Evolutionary conservation across 2,113 vertebrate species (phyloP), one percentile per base, ranked within the genome.

Genomic region (Halichoeres trimaculatus): DNA sequence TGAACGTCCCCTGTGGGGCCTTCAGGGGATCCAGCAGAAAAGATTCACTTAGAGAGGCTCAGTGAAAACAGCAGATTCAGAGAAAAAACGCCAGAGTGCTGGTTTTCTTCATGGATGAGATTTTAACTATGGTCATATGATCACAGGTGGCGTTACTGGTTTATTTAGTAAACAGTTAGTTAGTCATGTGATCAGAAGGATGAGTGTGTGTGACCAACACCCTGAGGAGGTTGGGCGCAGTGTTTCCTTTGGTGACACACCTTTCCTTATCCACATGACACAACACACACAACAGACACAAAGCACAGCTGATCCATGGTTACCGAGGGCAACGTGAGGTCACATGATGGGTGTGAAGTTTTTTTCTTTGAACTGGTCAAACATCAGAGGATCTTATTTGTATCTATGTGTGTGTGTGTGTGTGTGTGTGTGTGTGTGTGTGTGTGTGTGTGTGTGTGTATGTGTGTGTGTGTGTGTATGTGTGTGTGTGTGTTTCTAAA

Each of bases 161-260:
- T n/a, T n/a, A n/a, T 30, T 30, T 30, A 30, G 30, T 30, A 4
- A 7, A 23, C n/a, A 10, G 26, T 16, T 43, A 2, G 13, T 45
- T 2, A 23, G 23, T 5, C 47, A 48, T 22, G 7, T 2, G 36
- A 22, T 64, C 24, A 13, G 55, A 36, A 41, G 48, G 67, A 45
- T 80, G 30, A 69, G 30, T 5, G 16, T 22, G 69, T 53, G 60
- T 52, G 70, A 66, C 26, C 58, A 62, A 76, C 75, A 65, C 23
- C 48, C 79, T 5, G 41, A 45, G 56, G 58, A 17, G 8, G 68
- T 24, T 59, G 10, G 40, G 5, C 63, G 70, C 23, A 54, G n/a
- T 74, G 26, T 22, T 41, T 45, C 11, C 22, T 47, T 12, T 23
- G 77, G 52, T 71, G 74, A 24, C 30, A 13, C 48, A 35, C 7